Base-by-base conservation (phyloP, 1,140 invertebrate species). In the Pseudomyrmex flavicornis region DNA sequence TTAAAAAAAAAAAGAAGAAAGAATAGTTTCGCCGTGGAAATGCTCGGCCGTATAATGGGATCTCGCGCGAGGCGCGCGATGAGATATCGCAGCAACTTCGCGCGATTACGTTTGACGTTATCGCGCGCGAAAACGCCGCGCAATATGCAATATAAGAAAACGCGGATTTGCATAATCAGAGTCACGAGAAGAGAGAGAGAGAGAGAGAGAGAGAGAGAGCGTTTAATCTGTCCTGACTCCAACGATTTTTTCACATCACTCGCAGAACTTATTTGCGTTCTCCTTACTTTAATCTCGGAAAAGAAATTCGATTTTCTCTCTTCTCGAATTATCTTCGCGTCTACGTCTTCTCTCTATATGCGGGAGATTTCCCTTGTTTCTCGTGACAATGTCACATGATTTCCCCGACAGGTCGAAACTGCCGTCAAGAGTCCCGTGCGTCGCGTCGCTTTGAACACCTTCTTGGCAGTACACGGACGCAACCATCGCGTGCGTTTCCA, bases 151-250 rank as follows among this genome's bases (percentile, higher is more conserved):
- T 70, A 59, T 58, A 20, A 26, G 65, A 44, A 69, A 79, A 70
- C 35, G 20, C 1, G 35, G 35, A 70, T 79, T 79, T 79, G 65
- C 76, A 79, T 79, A 79, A 79, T 69, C 17, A 58, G 70, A 79
- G 35, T 15, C 65, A 26, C 44, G 12, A 58, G 17, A 63, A 2
- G 7, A 52, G 9, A 26, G 2, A 26, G 22, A 26, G 22, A 26
- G 22, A 26, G 22, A 26, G 1, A n/a, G 9, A 15, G 17, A 1
- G 46, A n/a, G n/a, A n/a, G 50, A 69, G 48, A 76, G 20, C 15
- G 35, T 12, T 22, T 10, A 9, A 58, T 69, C 46, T 58, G 58
- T 70, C 52, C 12, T 17, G 1, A 79, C 70, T 17, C 13, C 2
- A 26, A 20, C n/a, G 20, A 69, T 69, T 79, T 69, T 70, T 48